Conservation (phyloP, 2,797 vertebrate species). For the Eulemur coronatus region DNA sequence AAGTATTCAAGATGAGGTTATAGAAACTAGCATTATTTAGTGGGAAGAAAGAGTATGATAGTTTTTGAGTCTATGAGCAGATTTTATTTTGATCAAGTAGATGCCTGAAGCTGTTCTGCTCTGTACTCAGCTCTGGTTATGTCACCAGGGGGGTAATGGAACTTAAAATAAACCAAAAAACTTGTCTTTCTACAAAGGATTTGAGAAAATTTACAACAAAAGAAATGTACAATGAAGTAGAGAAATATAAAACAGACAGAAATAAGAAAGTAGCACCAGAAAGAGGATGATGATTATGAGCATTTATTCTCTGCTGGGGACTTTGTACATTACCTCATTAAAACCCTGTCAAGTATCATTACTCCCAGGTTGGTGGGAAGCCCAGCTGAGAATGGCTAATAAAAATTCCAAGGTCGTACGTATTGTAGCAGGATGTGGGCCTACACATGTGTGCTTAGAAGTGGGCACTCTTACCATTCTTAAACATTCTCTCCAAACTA, state of each 20-base stretch:
- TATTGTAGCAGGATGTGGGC: not conserved
- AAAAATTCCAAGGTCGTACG: not conserved
- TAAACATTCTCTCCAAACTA: not conserved
- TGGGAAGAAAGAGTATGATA: not conserved
- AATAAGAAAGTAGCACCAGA: not conserved
- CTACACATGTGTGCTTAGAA: not conserved
- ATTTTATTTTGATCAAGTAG: constrained; percentile 40
- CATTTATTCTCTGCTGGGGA: not conserved
- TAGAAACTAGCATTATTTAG: constrained; percentile 24
- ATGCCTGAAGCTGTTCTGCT: not conserved
- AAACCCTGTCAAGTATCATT: not conserved
- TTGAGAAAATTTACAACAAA: not conserved
- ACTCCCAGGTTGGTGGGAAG: not conserved
- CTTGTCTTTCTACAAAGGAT: not conserved
- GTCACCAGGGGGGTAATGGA: not conserved
- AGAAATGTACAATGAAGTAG: not conserved
- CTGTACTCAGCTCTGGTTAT: not conserved
- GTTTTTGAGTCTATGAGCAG: not conserved
- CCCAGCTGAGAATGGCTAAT: not conserved
- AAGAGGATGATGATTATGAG: not conserved
- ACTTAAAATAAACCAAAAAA: not conserved
- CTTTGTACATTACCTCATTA: not conserved
- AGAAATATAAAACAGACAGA: not conserved
- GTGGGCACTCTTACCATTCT: not conserved
- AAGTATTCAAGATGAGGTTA: not conserved